A percentile compares a stretch with the other conserved stretches of the same genome.
These are phyloP conservation scores for Aplochiton taeniatus DNA, from an alignment of 2,797 vertebrate species.

Conservation along the genomic window DNA sequence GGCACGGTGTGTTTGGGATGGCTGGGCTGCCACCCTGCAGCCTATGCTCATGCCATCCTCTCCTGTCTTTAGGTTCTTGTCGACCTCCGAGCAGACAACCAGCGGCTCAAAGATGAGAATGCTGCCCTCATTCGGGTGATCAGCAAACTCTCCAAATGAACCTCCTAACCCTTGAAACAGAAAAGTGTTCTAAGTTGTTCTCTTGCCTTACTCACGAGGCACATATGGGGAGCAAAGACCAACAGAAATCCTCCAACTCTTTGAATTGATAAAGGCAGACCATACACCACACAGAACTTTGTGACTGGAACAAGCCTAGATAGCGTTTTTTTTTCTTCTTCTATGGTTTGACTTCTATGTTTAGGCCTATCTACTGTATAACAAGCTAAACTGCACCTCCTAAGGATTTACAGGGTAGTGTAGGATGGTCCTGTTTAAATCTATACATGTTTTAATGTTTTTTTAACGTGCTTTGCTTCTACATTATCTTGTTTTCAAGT, in stretches of 20 bases:
- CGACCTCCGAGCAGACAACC: conserved; percentile 87
- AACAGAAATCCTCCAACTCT: conserved; percentile 4
- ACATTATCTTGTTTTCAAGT: conserved; percentile 53
- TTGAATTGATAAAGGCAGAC: background rate
- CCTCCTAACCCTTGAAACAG: conserved; percentile 10
- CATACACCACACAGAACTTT: background rate
- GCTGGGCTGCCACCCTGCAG: background rate
- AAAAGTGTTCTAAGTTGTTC: conserved; percentile 55
- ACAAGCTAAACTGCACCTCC: conserved; percentile 61
- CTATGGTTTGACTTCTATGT: conserved; percentile 51
- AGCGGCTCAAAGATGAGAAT: conserved; percentile 90
- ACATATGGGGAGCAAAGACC: conserved; percentile 26
- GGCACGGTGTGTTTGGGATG: background rate
- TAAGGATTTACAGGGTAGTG: conserved; percentile 40
- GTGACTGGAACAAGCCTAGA: conserved; percentile 44
- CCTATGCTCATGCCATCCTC: background rate
- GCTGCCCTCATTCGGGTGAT: conserved; percentile 90
- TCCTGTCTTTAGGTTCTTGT: conserved; percentile 69
- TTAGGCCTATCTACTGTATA: conserved; percentile 71
- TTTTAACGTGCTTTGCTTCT: conserved; percentile 58
- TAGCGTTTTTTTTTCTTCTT: conserved; percentile 35
- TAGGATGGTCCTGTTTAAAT: conserved; percentile 40
- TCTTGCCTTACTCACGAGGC: conserved; percentile 35
- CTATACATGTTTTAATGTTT: conserved; percentile 61
- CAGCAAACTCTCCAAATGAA: conserved; percentile 89